Evolutionary conservation across 2,888 invertebrate species (phyloP), one percentile per base, ranked within the genome.

Genomic region (Apamea sordens): DNA sequence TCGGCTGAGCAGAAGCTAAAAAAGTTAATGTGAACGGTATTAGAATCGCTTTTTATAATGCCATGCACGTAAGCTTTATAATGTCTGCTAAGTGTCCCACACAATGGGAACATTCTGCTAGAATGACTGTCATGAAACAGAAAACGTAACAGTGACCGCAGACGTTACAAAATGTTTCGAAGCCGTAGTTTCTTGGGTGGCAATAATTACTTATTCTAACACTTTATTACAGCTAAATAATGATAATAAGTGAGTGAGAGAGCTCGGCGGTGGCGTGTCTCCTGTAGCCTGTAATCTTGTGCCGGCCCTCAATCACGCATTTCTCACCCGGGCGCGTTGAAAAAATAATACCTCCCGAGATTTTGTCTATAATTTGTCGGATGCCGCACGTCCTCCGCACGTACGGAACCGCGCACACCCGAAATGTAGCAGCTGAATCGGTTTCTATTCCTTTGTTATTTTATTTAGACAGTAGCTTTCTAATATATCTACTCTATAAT

Each of bases 251-350:
- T 94, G 94, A 94, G 94, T 94, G 94, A 94, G 92, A 93, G 95
- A 93, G 93, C 92, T 92, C 90, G 94, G 92, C 94, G 96, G 95
- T 95, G 95, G 96, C 96, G 95, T 94, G 96, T 94, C 94, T 87
- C 89, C 93, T 91, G 92, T 86, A 90, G 92, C 93, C 96, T 97
- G 96, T 97, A 96, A 97, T 97, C 96, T 94, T 88, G 89, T 77
- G 94, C 97, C 96, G 96, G 94, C 94, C 96, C 94, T 93, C 96
- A 97, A 96, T 97, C 96, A 96, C 94, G 95, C 96, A 95, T 94
- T 97, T 97, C 96, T 97, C 97, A 97, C 97, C 96, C 96, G 93
- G 89, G 93, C 95, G 97, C 95, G 96, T 95, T 97, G 96, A 97
- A 97, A 97, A 96, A 97, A 97, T 97, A 96, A 97, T 96, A 95